These are phyloP conservation scores for Macquaria ambigua DNA, from an alignment of 2,113 vertebrate genomes.

Conservation along the genomic window DNA sequence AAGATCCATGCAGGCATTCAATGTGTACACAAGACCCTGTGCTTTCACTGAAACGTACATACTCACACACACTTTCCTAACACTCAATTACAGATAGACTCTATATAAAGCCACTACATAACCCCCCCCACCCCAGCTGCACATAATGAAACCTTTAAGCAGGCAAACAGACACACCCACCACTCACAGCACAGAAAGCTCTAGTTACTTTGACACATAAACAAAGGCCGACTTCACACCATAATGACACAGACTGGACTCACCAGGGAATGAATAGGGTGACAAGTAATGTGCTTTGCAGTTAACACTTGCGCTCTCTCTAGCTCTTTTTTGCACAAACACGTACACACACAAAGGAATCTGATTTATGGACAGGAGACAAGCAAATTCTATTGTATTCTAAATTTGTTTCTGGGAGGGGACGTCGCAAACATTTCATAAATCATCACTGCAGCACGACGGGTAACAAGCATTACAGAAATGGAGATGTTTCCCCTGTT, in stretches of 20 bases:
- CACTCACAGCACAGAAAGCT: slow-evolving; percentile 43
- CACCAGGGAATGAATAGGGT: slow-evolving; percentile 39
- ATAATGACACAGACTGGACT: slow-evolving; percentile 54
- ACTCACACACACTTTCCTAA: slow-evolving; percentile 5
- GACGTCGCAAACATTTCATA: slow-evolving; percentile 45
- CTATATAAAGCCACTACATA: slow-evolving; percentile 34
- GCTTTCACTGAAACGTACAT: slow-evolving; percentile 20
- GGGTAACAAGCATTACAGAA: background rate
- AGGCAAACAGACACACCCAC: slow-evolving; percentile 69
- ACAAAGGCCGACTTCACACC: slow-evolving; percentile 65
- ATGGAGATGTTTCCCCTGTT: slow-evolving; percentile 49
- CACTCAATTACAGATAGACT: slow-evolving; percentile 25
- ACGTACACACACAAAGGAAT: slow-evolving; percentile 1
- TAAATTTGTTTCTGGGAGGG: slow-evolving; percentile 57
- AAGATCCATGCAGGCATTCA: slow-evolving; percentile 22
- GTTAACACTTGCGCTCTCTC: slow-evolving; percentile 31
- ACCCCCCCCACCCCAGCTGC: slow-evolving; percentile 42
- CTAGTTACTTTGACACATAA: slow-evolving; percentile 68
- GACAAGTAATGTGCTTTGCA: slow-evolving; percentile 48
- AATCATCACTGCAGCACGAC: slow-evolving; percentile 24
- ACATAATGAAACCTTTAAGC: slow-evolving; percentile 69
- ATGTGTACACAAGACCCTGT: slow-evolving; percentile 1
- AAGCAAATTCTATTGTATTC: slow-evolving; percentile 68
- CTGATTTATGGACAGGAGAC: slow-evolving; percentile 66
- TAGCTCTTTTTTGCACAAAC: background rate